Base-by-base conservation (phyloP, 2,113 vertebrate genomes). In the Illadopsis cleaveri region DNA sequence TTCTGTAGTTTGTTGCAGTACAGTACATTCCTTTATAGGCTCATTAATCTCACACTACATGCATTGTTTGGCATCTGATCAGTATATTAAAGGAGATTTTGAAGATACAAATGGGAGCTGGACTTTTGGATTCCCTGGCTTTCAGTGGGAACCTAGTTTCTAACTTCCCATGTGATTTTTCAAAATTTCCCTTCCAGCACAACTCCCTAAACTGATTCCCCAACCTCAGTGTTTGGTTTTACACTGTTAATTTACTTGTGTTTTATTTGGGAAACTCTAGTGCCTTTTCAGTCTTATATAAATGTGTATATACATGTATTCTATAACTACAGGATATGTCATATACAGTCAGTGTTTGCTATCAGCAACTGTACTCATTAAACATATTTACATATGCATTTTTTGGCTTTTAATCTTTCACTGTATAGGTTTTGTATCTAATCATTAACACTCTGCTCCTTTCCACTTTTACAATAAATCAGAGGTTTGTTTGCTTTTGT, bases 241-340 rank as follows among this genome's bases (percentile, higher is more conserved):
- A 86, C 56, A 50, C 47, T 62, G 51, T 80, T 64, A 42, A 94
- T 64, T 86, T 66, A 86, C 33, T 77, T 72, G 69, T 94, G 72
- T 84, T 93, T 71, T 72, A 82, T 86, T 38, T 93, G 89, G 72
- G 57, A 94, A 93, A 93, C 33, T 95, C 87, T 65, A 96, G 96
- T 97, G 96, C 96, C 96, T 97, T 97, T 94, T 75, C 75, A 70
- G 82, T 94, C 85, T 93, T 73, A 33, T 71, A 65, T 84, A 92
- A 88, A 88, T 47, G 35, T 96, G 82, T 95, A 96, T 66, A 95
- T 92, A 95, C 37, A 82, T 75, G 61, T 77, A 90, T 61, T 95
- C 85, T 90, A 8, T 75, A 90, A 88, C 31, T 47, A 71, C 47
- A 73, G 60, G n/a, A 25, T 80, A 83, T 83, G 47, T 68, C 69